These are phyloP conservation scores for Nomada fucata DNA, from an alignment of 2,888 invertebrate species.

Conservation along the genomic window DNA sequence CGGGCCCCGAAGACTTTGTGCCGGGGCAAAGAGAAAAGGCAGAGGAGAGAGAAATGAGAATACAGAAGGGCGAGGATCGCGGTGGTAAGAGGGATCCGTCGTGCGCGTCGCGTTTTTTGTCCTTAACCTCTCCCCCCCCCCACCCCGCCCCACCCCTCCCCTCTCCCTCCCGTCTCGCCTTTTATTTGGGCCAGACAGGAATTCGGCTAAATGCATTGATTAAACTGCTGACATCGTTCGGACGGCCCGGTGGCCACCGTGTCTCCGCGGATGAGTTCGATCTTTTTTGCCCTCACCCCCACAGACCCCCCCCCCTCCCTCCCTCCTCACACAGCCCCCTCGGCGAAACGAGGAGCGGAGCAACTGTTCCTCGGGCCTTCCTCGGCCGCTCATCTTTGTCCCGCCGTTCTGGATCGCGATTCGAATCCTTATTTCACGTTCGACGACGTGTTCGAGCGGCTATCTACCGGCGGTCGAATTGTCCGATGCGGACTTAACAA, in stretches of 20 bases:
- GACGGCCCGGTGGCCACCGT: conserved; percentile 82
- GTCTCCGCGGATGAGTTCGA: conserved; percentile 77
- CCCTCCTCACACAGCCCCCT: neutral
- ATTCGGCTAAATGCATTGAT: conserved; percentile 84
- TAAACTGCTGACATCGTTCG: conserved; percentile 82
- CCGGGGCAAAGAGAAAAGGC: conserved; percentile 51
- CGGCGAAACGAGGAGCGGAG: neutral
- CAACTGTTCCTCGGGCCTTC: conserved; percentile 14
- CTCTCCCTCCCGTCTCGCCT: conserved; percentile 74
- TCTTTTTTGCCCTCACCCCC: conserved; percentile 73
- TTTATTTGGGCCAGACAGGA: conserved; percentile 84
- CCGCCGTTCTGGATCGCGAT: conserved; percentile 53
- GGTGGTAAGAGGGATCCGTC: conserved; percentile 53
- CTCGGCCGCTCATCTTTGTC: conserved; percentile 47
- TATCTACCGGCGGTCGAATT: conserved; percentile 48
- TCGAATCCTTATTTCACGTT: conserved; percentile 69
- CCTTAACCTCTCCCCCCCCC: conserved; percentile 65
- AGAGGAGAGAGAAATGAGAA: conserved; percentile 16
- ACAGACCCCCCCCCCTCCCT: too few relatives aligned
- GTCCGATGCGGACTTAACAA: conserved; percentile 67
- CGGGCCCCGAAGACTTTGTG: conserved; percentile 49
- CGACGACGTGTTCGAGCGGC: conserved; percentile 63
- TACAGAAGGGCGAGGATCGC: conserved; percentile 15
- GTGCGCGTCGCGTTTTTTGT: conserved; percentile 77
- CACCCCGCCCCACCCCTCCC: too few relatives aligned